These are phyloP conservation scores for Malurus cyaneus DNA, from an alignment of 2,113 vertebrate genomes.

Conservation along the genomic window DNA sequence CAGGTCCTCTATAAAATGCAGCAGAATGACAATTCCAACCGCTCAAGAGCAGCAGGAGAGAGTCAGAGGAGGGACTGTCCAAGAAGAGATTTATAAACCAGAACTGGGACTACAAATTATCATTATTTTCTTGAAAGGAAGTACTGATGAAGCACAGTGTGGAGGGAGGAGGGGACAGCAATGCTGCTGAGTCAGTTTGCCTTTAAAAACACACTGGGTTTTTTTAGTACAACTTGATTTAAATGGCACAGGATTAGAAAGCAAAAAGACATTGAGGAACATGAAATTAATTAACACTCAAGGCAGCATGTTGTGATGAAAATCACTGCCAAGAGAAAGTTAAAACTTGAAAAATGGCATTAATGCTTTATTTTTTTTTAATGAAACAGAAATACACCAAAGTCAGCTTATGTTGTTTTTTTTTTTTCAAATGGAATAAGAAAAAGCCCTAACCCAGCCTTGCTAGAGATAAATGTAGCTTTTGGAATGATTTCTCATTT, in stretches of 20 bases:
- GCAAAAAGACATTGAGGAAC: not conserved
- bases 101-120: not conserved
- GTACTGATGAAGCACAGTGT: not conserved
- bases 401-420: not conserved
- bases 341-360: not conserved
- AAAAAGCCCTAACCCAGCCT: not conserved
- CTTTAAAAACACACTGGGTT: not conserved
- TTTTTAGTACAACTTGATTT: not conserved
- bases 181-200: not conserved
- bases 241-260: not conserved
- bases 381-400: not conserved
- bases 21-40: not conserved
- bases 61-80: not conserved
- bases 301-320: not conserved
- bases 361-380: not conserved
- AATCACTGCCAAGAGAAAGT: not conserved
- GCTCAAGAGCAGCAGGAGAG: not conserved
- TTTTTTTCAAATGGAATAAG: not conserved
- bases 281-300: not conserved
- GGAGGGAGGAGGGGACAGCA: not conserved
- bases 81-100: not conserved
- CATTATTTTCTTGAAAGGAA: not conserved
- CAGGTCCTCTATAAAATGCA: not conserved
- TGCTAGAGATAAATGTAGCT: not conserved
- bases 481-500: not conserved